Base-by-base conservation (phyloP, 2,113 vertebrate genomes). In the Spea bombifrons region DNA sequence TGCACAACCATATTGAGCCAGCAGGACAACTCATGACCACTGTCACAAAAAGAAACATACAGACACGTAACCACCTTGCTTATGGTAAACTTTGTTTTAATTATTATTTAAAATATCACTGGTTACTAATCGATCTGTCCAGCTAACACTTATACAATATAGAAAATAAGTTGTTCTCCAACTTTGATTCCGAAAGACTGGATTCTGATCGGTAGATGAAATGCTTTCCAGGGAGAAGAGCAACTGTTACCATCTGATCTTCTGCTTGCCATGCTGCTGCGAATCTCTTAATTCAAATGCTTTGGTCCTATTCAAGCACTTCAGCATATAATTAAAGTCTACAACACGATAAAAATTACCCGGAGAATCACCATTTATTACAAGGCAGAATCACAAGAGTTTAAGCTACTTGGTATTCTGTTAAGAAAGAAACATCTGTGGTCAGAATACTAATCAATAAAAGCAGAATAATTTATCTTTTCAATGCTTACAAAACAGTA, bases 391-490 rank as follows among this genome's bases (percentile, higher is more conserved):
- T 86, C 85, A 82, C 13, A 64, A 74, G 45, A 71, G 73, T 83
- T 81, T 76, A 82, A 75, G 77, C 83, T 87, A 80, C 78, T 87
- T 88, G 85, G 81, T 79, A 79, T 82, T 83, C 82, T 73, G 45
- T 63, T 17, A 78, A 72, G 81, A 68, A 75, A 66, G 72, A 76
- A 45, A 75, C 15, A 66, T 82, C 83, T 0, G 5, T 73, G 48
- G 74, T 17, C 72, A 82, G 66, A 76, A 68, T 61, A 66, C 45
- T 81, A 74, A 79, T 82, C 83, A 83, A 85, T 53, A 70, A 53
- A 8, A 12, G 10, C 50, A 53, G 7, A 12, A 53, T 30, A 30
- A 30, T 30, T 30, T 30, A 30, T 30, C 30, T 30, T 30, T 30
- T 30, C 30, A 30, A 30, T 30, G 30, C 30, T 30, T 30, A 30